phyloP scores from a whole-genome alignment of 2,888 invertebrate species.

The Lasioglossum morio region DNA sequence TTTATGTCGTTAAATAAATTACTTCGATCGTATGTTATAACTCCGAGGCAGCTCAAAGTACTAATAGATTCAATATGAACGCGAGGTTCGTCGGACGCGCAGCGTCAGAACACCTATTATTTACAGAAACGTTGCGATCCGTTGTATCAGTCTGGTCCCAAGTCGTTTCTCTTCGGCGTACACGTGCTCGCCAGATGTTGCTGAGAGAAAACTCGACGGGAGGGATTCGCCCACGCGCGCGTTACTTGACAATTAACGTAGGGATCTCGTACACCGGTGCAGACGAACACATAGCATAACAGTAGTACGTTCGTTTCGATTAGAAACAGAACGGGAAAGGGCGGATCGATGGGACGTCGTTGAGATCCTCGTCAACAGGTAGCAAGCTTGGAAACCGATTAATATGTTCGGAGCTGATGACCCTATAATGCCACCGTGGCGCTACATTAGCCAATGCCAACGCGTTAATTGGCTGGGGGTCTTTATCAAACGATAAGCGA shows the following conservation, averaged over 20 bases:
- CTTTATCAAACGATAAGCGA: background rate
- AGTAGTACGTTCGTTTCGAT: background rate
- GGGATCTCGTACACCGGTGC: background rate
- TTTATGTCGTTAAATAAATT: background rate
- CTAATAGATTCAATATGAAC: too few relatives aligned
- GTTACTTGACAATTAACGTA: background rate
- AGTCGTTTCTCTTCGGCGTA: background rate
- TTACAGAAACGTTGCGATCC: background rate
- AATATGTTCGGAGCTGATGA: background rate
- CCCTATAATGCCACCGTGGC: background rate
- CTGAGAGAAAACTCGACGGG: background rate
- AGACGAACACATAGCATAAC: background rate
- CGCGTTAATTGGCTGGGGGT: background rate
- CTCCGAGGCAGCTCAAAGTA: too few relatives aligned
- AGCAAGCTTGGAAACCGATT: background rate
- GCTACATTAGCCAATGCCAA: background rate
- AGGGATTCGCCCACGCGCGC: background rate
- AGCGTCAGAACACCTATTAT: background rate
- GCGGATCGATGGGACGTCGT: background rate
- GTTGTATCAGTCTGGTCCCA: background rate
- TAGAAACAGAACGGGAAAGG: background rate
- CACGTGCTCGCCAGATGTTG: slow-evolving; percentile 16
- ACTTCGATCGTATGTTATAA: background rate
- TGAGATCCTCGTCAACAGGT: background rate
- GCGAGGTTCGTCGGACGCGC: background rate